Evolutionary conservation across 2,888 invertebrate genomes (phyloP), one percentile per base, ranked within the genome.

Genomic region (Halictus quadricinctus): DNA sequence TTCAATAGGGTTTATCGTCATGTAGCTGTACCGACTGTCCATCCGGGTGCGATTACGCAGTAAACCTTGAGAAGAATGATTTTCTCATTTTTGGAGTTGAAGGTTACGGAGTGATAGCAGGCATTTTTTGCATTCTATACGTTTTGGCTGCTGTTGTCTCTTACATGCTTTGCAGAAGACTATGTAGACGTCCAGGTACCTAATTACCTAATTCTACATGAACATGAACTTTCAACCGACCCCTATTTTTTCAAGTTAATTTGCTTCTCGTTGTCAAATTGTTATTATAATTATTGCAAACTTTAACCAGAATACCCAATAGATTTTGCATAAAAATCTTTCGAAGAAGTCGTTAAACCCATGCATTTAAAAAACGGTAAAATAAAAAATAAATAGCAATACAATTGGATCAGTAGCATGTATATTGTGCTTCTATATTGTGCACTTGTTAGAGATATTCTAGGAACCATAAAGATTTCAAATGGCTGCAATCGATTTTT

Each of bases 11-110:
- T 60, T 95, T 94, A 21, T 95, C 96, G 0, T 95, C 97, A 0
- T 98, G 98, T 93, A 97, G 97, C 90, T 98, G 98, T 93, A 96
- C 97, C 58, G 98, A 98, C 92, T 98, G 98, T 92, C 91, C 95
- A 0, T 92, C 93, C 2, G 96, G 96, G 4, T 98, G 98, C 91
- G 96, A 96, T 0, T 80, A 94, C 25, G 95, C 94, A 86, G 95
- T 96, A 21, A 75, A 93, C 1, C 91, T 91, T 0, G 85, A 95
- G 95, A 88, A 92, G 92, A 0, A 50, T 0, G 41, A 94, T 3
- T 97, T 96, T 91, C 95, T 95, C 13, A 96, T 98, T 76, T 93
- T 96, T 8, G 95, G 95, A 6, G 93, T 97, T 0, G 96, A 97
- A 90, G 97, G 97, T 21, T 95, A 95, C 48, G 96, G 97, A 58